A percentile compares a stretch with the other conserved stretches of the same genome.
phyloP scores from a whole-genome alignment of 2,113 vertebrate species.

The Osmerus mordax region DNA sequence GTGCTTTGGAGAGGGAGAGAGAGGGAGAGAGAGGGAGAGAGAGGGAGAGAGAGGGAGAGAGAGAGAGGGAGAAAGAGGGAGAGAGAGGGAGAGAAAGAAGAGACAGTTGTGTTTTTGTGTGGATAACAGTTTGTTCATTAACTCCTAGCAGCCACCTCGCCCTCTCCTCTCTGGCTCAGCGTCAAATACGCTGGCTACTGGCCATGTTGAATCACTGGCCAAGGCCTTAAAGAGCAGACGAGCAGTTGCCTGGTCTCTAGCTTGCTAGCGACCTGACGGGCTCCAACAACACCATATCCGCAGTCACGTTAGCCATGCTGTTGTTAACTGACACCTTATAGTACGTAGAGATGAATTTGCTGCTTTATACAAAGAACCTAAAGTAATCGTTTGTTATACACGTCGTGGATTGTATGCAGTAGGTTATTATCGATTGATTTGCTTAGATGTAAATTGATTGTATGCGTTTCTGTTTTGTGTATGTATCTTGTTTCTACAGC shows the following conservation, averaged over 20 bases:
- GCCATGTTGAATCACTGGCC: constrained; percentile 3
- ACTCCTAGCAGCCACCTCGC: constrained; percentile 8
- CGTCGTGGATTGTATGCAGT: not conserved
- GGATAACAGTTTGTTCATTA: not conserved
- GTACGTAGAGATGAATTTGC: not conserved
- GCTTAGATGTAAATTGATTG: no score
- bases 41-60: not conserved
- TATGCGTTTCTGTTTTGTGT: no score
- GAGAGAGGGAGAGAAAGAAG: not conserved
- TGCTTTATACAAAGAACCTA: not conserved
- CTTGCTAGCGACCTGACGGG: not conserved
- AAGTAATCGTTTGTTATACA: not conserved
- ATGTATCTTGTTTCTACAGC: no score
- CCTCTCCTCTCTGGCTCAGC: constrained; percentile 13
- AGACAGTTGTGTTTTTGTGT: not conserved
- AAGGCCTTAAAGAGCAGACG: not conserved
- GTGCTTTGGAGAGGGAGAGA: not conserved
- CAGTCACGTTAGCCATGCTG: not conserved
- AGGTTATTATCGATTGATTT: no score
- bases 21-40: not conserved
- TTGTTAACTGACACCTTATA: not conserved
- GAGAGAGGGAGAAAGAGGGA: not conserved
- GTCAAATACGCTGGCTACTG: constrained; percentile 4
- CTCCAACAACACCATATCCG: not conserved
- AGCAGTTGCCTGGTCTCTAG: not conserved